These are phyloP conservation scores for Ophion obscuratus DNA, from an alignment of 2,888 invertebrate genomes.

Conservation along the genomic window DNA sequence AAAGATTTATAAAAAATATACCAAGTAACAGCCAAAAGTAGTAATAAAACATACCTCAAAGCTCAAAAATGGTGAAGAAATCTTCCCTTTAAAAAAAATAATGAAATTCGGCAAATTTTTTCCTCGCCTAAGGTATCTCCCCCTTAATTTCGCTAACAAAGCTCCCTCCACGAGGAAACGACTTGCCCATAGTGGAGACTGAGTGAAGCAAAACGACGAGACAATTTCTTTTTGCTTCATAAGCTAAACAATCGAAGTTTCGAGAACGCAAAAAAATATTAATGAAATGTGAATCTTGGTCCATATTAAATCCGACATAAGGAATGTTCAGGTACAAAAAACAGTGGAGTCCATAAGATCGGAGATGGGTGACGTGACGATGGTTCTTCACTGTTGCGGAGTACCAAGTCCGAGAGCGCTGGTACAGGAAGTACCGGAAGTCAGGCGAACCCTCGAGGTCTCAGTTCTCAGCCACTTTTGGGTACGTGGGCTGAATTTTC, in stretches of 20 bases:
- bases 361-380: constrained; percentile 86
- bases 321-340: constrained; percentile 80
- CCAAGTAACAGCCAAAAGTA: too few relatives aligned
- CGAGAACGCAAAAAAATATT: background rate
- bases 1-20: too few relatives aligned
- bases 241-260: background rate
- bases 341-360: constrained; percentile 84
- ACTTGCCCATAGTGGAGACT: too few relatives aligned
- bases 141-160: too few relatives aligned
- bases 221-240: too few relatives aligned
- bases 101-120: too few relatives aligned
- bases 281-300: constrained; percentile 36
- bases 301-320: constrained; percentile 55
- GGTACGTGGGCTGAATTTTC: constrained; percentile 82
- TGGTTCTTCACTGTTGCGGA: constrained; percentile 88
- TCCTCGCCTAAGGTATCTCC: too few relatives aligned
- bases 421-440: constrained; percentile 85
- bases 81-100: too few relatives aligned
- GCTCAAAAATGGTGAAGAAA: too few relatives aligned
- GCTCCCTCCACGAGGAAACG: too few relatives aligned
- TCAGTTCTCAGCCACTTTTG: constrained; percentile 88
- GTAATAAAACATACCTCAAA: too few relatives aligned
- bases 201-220: too few relatives aligned
- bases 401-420: constrained; percentile 87
- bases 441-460: constrained; percentile 86